phyloP scores from a whole-genome alignment of 2,888 invertebrate species.

The Idaea aversata region DNA sequence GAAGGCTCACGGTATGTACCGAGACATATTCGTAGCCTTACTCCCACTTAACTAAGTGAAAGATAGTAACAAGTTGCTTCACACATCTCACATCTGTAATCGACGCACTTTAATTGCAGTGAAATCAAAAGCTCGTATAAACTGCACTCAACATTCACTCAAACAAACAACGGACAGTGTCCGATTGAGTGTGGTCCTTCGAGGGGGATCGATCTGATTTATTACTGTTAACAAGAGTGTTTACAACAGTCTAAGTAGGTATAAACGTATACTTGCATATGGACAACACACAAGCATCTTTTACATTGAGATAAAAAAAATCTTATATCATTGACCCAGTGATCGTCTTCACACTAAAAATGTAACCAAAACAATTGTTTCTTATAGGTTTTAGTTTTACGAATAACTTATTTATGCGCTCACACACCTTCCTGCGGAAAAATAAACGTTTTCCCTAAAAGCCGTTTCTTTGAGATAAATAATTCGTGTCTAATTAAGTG shows the following conservation, averaged over 20 bases:
- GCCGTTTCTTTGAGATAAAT: neutral
- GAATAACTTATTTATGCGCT: neutral
- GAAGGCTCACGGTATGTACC: no score
- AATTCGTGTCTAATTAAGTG: slow-evolving; percentile 50
- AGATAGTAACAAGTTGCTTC: neutral
- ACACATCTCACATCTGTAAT: neutral
- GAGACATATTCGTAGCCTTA: no score
- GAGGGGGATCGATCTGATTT: neutral
- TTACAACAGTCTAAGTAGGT: neutral
- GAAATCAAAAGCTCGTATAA: neutral
- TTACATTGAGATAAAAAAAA: no score
- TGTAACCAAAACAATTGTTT: neutral
- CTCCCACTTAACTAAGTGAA: no score
- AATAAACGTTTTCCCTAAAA: slow-evolving; percentile 3
- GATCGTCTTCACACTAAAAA: neutral
- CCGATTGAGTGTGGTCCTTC: neutral
- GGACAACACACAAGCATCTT: no score
- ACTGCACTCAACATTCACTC: neutral
- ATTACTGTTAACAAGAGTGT: neutral
- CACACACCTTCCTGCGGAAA: neutral
- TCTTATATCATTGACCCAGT: neutral
- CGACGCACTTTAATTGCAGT: neutral
- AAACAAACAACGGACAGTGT: neutral
- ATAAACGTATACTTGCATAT: neutral
- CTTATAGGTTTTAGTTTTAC: neutral